Evolutionary conservation across 2,113 vertebrate genomes (phyloP).

Genomic region (Marmota monax): DNA sequence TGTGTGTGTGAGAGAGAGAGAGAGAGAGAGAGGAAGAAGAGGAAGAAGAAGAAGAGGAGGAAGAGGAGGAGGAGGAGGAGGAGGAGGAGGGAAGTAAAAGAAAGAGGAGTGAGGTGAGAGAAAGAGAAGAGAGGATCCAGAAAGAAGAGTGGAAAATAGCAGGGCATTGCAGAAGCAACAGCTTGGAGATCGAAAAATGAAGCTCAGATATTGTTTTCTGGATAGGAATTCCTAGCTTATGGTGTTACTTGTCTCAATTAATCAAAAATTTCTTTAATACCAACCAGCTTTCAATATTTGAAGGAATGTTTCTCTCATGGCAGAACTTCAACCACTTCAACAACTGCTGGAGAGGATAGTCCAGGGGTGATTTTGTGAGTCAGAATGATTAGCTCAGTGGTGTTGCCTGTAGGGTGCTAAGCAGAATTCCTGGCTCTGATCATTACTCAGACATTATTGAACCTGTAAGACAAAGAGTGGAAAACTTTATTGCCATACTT

Average conservation of each 20-base stretch:
- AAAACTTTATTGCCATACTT: slow-evolving; percentile 14
- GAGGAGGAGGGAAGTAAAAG: neutral
- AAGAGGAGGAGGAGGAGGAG: neutral
- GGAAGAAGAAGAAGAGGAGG: neutral
- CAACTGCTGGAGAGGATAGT: neutral
- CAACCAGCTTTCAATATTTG: neutral
- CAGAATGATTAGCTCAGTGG: neutral
- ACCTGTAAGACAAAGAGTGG: neutral
- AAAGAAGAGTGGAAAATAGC: slow-evolving; percentile 3
- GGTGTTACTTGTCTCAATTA: neutral
- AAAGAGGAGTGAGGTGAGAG: too few species aligned
- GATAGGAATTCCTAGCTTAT: neutral
- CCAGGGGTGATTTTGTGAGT: neutral
- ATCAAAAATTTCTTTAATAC: neutral
- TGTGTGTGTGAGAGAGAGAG: too few species aligned
- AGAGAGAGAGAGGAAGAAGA: neutral
- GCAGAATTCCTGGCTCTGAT: neutral
- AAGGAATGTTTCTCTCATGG: slow-evolving; percentile 25
- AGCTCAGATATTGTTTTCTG: neutral
- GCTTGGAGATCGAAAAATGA: neutral
- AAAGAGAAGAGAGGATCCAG: neutral
- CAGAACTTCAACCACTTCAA: neutral
- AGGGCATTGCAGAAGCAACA: neutral
- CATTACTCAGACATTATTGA: neutral
- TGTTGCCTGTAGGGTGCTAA: neutral